Evolutionary conservation across 1,140 invertebrate genomes (phyloP), one percentile per base, ranked within the genome.

Genomic region (Drosophila trapezifrons): DNA sequence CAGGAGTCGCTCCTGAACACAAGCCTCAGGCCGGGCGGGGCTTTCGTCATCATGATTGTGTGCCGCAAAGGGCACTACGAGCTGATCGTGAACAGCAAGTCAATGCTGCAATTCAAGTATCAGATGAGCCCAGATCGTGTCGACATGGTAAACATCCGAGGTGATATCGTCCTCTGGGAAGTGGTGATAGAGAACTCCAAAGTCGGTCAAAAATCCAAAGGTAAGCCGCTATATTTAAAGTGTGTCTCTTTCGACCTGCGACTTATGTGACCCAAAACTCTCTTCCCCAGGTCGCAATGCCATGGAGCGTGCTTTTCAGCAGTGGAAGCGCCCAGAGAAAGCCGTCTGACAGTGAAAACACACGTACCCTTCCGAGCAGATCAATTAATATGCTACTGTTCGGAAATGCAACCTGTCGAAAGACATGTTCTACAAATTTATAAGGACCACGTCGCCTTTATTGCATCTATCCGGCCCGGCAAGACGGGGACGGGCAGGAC

Each of bases 121-220:
- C 77, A 89, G 25, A 76, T 77, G 62, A 62, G 65, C 25, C 69
- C 87, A 4, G 66, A 65, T 6, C 67, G 77, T 7, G 89, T 93
- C 29, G 80, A 92, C 67, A 91, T 91, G 5, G 76, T 93, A 2
- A 91, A 91, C 42, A 92, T 93, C 29, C 79, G 91, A 27, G 93
- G 93, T 13, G 93, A 93, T 58, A 74, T 93, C 0, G 78, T 69
- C 40, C 58, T 91, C 4, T 86, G 78, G 70, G 66, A 67, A 7
- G 78, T 91, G 15, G 54, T 57, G 1, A 25, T 89, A 17, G 79
- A 87, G n/a, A 55, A 12, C 38, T 22, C 18, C 35, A 5, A 63
- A 9, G 4, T 6, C 13, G 8, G 2, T 15, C 18, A 17, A 2
- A 35, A 18, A 13, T n/a, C 4, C 1, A 43, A 35, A 27, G 8